Evolutionary conservation across 2,113 vertebrate species (phyloP), one percentile per base, ranked within the genome.

Genomic region (Atrichornis clamosus): DNA sequence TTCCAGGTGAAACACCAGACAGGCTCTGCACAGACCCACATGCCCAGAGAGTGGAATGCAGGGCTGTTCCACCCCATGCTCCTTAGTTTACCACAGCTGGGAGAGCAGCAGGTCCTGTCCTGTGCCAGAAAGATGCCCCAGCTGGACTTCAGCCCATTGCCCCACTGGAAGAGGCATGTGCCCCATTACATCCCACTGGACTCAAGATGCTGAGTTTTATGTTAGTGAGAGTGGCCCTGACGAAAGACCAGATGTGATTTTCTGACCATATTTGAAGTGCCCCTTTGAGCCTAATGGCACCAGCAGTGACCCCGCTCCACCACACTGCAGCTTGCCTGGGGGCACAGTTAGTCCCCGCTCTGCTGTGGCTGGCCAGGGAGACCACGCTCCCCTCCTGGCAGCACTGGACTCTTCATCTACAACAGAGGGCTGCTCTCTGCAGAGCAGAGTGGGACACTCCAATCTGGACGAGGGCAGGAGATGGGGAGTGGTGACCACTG

Each of bases 141-240:
- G 69, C 50, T 65, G 63, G 64, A 39, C 44, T 58, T 14, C 58
- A 86, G 47, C 33, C 47, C 63, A 52, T 7, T 3, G 4, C 9
- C 28, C 63, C 17, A 1, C 62, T 60, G 10, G 1, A 58, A 60
- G 17, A 44, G 19, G 44, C 0, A 0, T 69, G 21, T 41, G 35
- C 7, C 53, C 49, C 73, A 69, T 47, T 39, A 68, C 52, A 46
- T 22, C 67, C 39, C 8, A 7, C 37, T 7, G 33, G 50, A 50
- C 50, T 53, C 41, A 3, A n/a, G 37, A 59, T 47, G 68, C 63
- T 26, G 63, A 73, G 21, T 11, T 83, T 39, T 44, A 42, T 30
- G 15, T 39, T 12, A 27, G 56, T 35, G 39, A 7, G 19, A 70
- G 74, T 7, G 11, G 41, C 35, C 56, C 24, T 58, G 49, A 55